Base-by-base conservation (phyloP, 2,797 vertebrate genomes). In the Eulemur mongoz region DNA sequence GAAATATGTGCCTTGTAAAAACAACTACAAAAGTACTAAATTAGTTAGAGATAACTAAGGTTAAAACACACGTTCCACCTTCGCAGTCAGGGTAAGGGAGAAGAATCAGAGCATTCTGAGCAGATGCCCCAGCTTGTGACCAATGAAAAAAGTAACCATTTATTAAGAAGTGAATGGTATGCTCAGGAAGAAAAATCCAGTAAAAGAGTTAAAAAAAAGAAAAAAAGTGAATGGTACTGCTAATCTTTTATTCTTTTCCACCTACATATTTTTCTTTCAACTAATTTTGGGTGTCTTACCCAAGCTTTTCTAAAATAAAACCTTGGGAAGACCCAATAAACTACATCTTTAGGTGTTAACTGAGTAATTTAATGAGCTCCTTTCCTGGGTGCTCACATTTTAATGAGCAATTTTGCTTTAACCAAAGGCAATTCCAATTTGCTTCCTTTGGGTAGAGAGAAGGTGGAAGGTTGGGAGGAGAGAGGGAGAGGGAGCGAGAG, bases 211-310 rank as follows among this genome's bases (percentile, higher is more conserved):
- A 6, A 15, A 32, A 63, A 75, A 48, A 75, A 2, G 13, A 72
- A 72, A 40, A 10, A 72, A 52, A 85, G 27, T 2, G 9, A 70
- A 43, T n/a, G 67, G 14, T 43, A 45, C 59, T 59, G 25, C 81
- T 54, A 43, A 80, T 78, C 43, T 89, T 57, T 79, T 65, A 35
- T 32, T 78, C 63, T 95, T 69, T 94, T 79, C 50, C 15, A 50
- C 27, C n/a, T 61, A 40, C 50, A 57, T 75, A 54, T 14, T 91
- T 89, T 93, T 72, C 63, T 96, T 93, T 81, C 82, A 88, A 81
- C 20, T 91, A 59, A 57, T 65, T 80, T 79, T 78, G 54, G 32
- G 54, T 59, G 86, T 92, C 69, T 86, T 73, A 92, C 5, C 35
- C 1, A 9, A 94, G 20, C 40, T 63, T 81, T 61, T 85, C 59